Evolutionary conservation across 2,113 vertebrate genomes (phyloP).

Genomic region (Helogale parvula): DNA sequence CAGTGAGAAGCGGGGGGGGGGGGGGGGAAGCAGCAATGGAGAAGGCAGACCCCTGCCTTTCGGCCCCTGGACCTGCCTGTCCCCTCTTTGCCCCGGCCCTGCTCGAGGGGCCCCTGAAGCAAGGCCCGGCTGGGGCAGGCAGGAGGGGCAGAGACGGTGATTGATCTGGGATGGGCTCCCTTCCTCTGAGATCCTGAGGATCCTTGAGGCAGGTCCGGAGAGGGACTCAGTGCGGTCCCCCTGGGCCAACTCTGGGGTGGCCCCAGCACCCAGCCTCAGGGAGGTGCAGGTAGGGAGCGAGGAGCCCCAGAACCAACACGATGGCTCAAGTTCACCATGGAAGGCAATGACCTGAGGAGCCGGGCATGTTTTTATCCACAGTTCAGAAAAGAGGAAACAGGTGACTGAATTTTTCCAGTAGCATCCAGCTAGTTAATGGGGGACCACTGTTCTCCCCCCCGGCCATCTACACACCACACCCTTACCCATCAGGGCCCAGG

Average conservation of each 20-base stretch:
- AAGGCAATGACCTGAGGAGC: neutral
- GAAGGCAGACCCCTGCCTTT: neutral
- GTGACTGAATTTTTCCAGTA: rapidly evolving
- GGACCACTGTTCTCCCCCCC: no score
- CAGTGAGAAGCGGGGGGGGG: neutral
- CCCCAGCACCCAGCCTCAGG: neutral
- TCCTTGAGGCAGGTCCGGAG: neutral
- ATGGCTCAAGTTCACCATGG: rapidly evolving
- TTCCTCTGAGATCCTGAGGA: neutral
- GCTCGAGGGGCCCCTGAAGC: neutral
- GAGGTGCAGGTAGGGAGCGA: neutral
- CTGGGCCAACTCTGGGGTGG: neutral
- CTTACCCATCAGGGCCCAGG: neutral
- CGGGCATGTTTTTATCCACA: no score
- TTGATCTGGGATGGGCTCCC: neutral
- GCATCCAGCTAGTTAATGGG: neutral
- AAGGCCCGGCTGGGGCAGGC: neutral
- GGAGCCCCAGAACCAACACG: neutral
- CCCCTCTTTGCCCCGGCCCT: neutral
- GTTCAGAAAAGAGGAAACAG: neutral
- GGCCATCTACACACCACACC: neutral
- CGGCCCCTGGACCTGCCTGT: neutral
- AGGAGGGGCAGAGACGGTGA: rapidly evolving
- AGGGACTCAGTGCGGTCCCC: no score
- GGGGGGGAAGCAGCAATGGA: neutral